Percentiles rank a stretch among this genome's conserved stretches.
Conservation (phyloP, 2,797 vertebrate genomes). For the Phaenicophaeus curvirostris region DNA sequence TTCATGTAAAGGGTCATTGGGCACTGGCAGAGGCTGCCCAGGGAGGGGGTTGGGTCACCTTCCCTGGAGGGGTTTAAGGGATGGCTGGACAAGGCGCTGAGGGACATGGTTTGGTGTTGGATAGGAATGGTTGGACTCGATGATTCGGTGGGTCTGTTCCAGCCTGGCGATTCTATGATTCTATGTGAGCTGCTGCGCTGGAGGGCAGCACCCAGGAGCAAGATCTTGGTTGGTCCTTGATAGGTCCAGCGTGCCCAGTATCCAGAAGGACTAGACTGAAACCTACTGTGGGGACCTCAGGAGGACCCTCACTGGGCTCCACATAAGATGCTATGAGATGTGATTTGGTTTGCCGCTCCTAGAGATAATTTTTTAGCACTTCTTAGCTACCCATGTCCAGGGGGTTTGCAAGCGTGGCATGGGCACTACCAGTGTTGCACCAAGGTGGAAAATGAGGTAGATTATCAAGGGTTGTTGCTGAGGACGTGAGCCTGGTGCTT, state of each 20-base stretch:
- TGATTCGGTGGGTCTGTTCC: too few species aligned
- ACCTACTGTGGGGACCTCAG: rapidly evolving
- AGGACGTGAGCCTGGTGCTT: rapidly evolving
- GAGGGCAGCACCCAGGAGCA: neutral
- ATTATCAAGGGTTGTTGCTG: neutral
- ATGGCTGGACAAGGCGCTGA: too few species aligned
- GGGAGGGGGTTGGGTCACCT: too few species aligned
- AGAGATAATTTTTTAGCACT: neutral
- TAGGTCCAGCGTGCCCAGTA: neutral
- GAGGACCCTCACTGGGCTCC: neutral
- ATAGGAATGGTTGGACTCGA: too few species aligned
- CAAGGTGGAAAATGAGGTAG: neutral
- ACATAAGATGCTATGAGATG: too few species aligned
- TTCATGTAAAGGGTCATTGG: too few species aligned
- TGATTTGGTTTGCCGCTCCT: neutral
- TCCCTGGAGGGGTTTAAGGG: too few species aligned
- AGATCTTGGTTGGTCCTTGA: neutral
- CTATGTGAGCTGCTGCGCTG: neutral
- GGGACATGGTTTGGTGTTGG: too few species aligned
- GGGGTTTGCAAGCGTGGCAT: neutral
- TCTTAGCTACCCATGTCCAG: neutral
- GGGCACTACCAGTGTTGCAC: too few species aligned
- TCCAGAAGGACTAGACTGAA: neutral
- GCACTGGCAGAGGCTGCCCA: too few species aligned
- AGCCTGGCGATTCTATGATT: too few species aligned